These are phyloP conservation scores for Scomber colias DNA, from an alignment of 2,113 vertebrate genomes.

Conservation along the genomic window DNA sequence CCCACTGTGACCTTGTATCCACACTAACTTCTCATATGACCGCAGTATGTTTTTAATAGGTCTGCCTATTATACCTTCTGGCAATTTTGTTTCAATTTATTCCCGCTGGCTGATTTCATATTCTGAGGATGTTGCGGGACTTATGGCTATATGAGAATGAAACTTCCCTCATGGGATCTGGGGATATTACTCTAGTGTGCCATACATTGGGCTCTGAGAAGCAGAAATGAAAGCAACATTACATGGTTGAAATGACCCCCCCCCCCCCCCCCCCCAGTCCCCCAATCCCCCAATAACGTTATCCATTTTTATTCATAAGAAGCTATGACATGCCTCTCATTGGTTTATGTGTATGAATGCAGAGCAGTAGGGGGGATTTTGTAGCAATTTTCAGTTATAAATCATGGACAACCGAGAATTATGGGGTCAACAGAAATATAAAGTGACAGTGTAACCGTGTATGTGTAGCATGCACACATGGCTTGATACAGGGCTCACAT, in stretches of 20 bases:
- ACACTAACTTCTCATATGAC: conserved; percentile 55
- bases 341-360: conserved; percentile 51
- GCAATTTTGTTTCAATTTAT: conserved; percentile 64
- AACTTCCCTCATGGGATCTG: conserved; percentile 73
- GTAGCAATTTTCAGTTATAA: conserved; percentile 62
- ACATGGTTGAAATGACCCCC: conserved; percentile 73
- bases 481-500: conserved; percentile 26
- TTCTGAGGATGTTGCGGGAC: conserved; percentile 66
- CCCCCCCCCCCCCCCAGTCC: background rate
- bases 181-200: conserved; percentile 69
- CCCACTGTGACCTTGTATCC: conserved; percentile 63
- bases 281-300: conserved; percentile 55
- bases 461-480: conserved; percentile 26
- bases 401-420: conserved; percentile 66
- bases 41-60: conserved; percentile 72
- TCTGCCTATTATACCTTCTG: conserved; percentile 54
- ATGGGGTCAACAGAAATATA: conserved; percentile 62
- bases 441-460: conserved; percentile 31
- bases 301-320: conserved; percentile 77
- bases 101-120: conserved; percentile 58
- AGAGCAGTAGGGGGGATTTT: conserved; percentile 47
- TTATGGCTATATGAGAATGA: conserved; percentile 66
- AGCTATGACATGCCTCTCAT: conserved; percentile 55
- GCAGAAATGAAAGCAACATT: conserved; percentile 75
- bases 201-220: conserved; percentile 46